Base-by-base conservation (phyloP, 2,797 vertebrate genomes). In the Lateolabrax maculatus region DNA sequence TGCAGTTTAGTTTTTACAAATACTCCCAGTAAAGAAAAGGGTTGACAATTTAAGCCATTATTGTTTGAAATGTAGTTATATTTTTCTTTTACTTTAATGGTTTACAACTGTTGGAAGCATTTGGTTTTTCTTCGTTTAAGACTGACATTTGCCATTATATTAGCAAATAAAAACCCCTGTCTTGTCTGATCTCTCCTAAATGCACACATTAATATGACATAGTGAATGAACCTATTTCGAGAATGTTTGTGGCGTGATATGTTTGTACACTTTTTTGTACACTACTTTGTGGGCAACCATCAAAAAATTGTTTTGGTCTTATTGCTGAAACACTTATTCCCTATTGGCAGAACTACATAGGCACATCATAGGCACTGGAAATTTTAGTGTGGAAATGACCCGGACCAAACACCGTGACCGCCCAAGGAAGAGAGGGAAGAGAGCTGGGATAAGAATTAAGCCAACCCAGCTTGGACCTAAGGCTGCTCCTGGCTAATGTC, bases 81-180 rank as follows among this genome's bases (percentile, higher is more conserved):
- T 65, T 46, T 65, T 43, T 21, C 9, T 74, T 71, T 75, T 46
- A 56, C 8, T 71, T 61, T 6, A 51, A 66, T 51, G 23, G 18
- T 51, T 15, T 56, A 23, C 18, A 56, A 23, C 31, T 36, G 41
- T 11, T 23, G 7, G 61, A 61, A 29, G 12, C 66, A 61, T 52
- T 63, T 62, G 11, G 8, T 49, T 44, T 48, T 29, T n/a, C 0
- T 16, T 77, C n/a, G 31, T 15, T 63, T 58, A 8, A 52, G 21
- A 61, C 43, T 64, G 55, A 85, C 19, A 64, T 19, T 39, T 73
- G 18, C 34, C 31, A 56, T 56, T 49, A 51, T 57, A 61, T 41
- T n/a, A 43, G 44, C 27, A 73, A 46, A 10, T 65, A 62, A 72
- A 71, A 44, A 12, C 18, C 23, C 7, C 29, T 11, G 1, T 69